A percentile compares a stretch with the other conserved stretches of the same genome.
Evolutionary conservation across 2,888 invertebrate genomes (phyloP).

Genomic region (Agonopterix heracliana): DNA sequence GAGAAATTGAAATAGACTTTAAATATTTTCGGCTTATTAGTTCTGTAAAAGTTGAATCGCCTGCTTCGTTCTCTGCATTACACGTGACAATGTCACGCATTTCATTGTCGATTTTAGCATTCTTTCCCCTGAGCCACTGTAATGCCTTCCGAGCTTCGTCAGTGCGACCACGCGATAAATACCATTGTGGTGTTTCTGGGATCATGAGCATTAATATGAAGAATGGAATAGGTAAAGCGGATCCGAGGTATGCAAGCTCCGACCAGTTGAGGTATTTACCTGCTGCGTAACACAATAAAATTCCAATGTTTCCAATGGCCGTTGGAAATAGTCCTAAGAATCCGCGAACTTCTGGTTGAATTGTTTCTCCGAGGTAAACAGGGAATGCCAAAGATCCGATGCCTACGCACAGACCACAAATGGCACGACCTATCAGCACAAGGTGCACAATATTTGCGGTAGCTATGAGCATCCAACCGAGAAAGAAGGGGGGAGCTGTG

Average conservation of each 20-base stretch:
- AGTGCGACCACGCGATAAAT: constrained; percentile 84
- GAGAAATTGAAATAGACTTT: constrained; percentile 86
- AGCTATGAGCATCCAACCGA: constrained; percentile 89
- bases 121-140: constrained; percentile 88
- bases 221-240: constrained; percentile 85
- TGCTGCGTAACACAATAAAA: constrained; percentile 85
- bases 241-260: constrained; percentile 86
- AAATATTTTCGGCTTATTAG: constrained; percentile 82
- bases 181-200: constrained; percentile 96
- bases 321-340: constrained; percentile 91
- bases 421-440: constrained; percentile 85
- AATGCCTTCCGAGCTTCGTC: constrained; percentile 87
- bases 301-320: constrained; percentile 90
- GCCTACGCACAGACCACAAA: constrained; percentile 93
- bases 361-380: constrained; percentile 94
- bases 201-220: constrained; percentile 88
- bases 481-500: constrained; percentile 87
- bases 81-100: constrained; percentile 83
- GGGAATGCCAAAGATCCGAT: constrained; percentile 91
- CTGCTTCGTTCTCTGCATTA: constrained; percentile 80
- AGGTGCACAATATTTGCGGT: constrained; percentile 82
- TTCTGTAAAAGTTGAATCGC: constrained; percentile 76
- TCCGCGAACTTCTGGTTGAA: constrained; percentile 94
- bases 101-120: constrained; percentile 87
- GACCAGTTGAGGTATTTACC: constrained; percentile 91